Conservation (phyloP, 2,797 vertebrate genomes). For the Otolemur crassicaudatus region DNA sequence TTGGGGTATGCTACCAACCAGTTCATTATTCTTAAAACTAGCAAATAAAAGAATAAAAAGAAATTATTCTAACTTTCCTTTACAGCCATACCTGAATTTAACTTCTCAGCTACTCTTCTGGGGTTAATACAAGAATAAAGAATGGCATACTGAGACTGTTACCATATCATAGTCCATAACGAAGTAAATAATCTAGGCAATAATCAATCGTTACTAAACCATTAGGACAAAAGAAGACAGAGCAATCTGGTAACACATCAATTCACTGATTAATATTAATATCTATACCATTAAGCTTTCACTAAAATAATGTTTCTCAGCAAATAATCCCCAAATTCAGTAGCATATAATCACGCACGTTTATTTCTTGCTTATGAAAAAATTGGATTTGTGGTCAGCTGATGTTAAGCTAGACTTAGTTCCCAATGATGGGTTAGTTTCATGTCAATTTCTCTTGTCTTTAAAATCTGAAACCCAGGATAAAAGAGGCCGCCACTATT, state of each 20-base stretch:
- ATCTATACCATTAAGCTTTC: not conserved
- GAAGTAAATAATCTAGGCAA: not conserved
- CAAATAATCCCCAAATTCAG: not conserved
- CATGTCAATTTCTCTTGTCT: not conserved
- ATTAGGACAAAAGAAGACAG: not conserved
- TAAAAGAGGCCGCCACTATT: not conserved
- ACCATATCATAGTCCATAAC: not conserved
- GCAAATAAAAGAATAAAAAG: not conserved
- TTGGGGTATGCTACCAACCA: not conserved
- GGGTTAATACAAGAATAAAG: not conserved
- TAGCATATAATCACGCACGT: not conserved
- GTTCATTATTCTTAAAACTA: slow-evolving; percentile 23
- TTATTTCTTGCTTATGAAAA: not conserved
- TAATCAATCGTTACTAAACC: not conserved
- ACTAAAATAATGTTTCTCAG: not conserved
- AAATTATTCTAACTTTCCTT: not conserved
- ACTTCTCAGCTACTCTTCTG: not conserved
- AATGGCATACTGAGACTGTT: not conserved
- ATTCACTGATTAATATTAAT: not conserved
- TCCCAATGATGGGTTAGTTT: not conserved
- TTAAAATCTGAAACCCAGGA: not conserved
- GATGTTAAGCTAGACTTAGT: not conserved
- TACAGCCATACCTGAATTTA: not conserved
- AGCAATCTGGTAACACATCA: not conserved
- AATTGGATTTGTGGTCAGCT: not conserved